Evolutionary conservation across 1,140 invertebrate genomes (phyloP).

Genomic region (Pseudoatta argentina): DNA sequence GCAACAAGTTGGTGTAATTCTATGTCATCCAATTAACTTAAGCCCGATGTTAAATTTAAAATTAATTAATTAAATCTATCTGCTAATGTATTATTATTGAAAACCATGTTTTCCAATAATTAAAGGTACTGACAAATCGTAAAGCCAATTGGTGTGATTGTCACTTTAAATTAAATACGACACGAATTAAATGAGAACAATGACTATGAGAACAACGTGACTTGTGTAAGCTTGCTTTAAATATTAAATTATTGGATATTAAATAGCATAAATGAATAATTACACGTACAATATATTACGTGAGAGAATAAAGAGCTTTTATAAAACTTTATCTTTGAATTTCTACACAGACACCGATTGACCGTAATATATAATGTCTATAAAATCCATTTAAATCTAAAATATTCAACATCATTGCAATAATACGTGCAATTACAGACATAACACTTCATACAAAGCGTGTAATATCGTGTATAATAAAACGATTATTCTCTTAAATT

Average conservation of each 20-base stretch:
- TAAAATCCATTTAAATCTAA: conserved; percentile 1
- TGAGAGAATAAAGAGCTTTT: not conserved
- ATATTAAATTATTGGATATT: conserved; percentile 46
- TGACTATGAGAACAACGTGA: conserved; percentile 35
- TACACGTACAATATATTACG: not conserved
- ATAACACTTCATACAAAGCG: not conserved
- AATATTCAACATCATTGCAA: conserved; percentile 12
- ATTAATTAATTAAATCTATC: conserved; percentile 51
- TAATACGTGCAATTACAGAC: not conserved
- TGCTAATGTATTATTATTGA: not conserved
- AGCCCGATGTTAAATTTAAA: conserved; percentile 18
- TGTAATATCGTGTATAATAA: not conserved
- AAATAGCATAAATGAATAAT: conserved; percentile 43
- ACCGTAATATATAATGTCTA: not conserved
- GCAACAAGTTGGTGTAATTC: conserved; percentile 22
- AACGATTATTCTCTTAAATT: not conserved
- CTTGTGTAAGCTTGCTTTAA: conserved; percentile 11
- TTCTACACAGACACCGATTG: not conserved
- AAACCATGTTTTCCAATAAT: conserved; percentile 52
- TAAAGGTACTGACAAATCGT: conserved; percentile 13
- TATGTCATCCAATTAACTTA: conserved; percentile 8
- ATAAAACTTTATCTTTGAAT: conserved; percentile 35
- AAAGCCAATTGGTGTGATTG: conserved; percentile 33
- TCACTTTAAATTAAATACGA: conserved; percentile 23
- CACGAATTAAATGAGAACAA: conserved; percentile 18